Percentiles rank a stretch among this genome's conserved stretches.
phyloP scores from a whole-genome alignment of 2,797 vertebrate genomes.

The Gephyroberyx darwinii region DNA sequence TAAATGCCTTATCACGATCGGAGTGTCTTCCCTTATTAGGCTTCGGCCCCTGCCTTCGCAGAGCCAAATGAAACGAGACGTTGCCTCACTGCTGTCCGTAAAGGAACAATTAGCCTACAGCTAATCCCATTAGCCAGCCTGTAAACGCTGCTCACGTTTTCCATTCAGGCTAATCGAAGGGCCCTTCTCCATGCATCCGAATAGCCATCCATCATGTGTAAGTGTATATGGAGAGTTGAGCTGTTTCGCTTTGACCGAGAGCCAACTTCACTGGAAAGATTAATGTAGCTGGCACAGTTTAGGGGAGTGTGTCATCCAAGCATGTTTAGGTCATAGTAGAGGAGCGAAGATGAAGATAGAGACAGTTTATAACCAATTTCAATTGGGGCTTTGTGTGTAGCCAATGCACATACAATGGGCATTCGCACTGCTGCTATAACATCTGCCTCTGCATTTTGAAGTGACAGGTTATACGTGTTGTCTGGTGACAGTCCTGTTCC shows the following conservation, averaged over 20 bases:
- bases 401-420: no score
- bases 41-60: slow-evolving; percentile 64
- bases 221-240: slow-evolving; percentile 72
- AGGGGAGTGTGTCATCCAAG: slow-evolving; percentile 69
- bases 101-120: slow-evolving; percentile 80
- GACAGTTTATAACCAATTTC: slow-evolving; percentile 52
- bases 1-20: slow-evolving; percentile 81
- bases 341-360: slow-evolving; percentile 59
- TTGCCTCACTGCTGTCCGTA: slow-evolving; percentile 78
- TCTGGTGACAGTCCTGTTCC: background rate
- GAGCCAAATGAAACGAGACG: slow-evolving; percentile 78
- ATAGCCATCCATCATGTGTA: slow-evolving; percentile 75
- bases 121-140: slow-evolving; percentile 81
- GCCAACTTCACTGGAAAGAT: slow-evolving; percentile 74
- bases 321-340: slow-evolving; percentile 69
- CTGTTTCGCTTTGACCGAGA: slow-evolving; percentile 62
- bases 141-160: slow-evolving; percentile 77
- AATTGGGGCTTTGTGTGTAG: slow-evolving; percentile 24
- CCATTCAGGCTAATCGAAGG: slow-evolving; percentile 76
- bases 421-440: slow-evolving; percentile 7
- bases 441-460: slow-evolving; percentile 14
- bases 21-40: slow-evolving; percentile 84
- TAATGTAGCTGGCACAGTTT: slow-evolving; percentile 70
- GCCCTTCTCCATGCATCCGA: slow-evolving; percentile 70
- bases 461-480: background rate